A percentile compares a stretch with the other conserved stretches of the same genome.
Evolutionary conservation across 2,888 invertebrate genomes (phyloP).

Genomic region (Drosophila tripunctata): DNA sequence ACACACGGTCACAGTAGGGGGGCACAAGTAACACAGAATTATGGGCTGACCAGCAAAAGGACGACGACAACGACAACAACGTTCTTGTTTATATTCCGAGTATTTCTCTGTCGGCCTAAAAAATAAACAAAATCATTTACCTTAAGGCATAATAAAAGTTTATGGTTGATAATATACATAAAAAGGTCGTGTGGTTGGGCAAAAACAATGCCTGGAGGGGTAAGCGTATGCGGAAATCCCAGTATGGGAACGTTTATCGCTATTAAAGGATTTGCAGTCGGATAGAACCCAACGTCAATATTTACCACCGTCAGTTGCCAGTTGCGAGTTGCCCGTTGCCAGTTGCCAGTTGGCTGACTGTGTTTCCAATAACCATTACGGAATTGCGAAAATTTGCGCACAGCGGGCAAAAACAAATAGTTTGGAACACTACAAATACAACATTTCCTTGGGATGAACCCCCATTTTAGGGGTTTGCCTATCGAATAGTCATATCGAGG

Average conservation of each 20-base stretch:
- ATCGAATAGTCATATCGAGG: slow-evolving; percentile 49
- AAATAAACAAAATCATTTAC: slow-evolving; percentile 81
- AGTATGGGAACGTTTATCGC: slow-evolving; percentile 49
- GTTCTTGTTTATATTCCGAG: slow-evolving; percentile 28
- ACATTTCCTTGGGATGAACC: slow-evolving; percentile 57
- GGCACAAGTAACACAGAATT: slow-evolving; percentile 54
- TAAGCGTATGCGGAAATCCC: slow-evolving; percentile 35
- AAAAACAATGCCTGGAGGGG: slow-evolving; percentile 28
- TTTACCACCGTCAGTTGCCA: slow-evolving; percentile 41
- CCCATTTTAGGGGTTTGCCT: slow-evolving; percentile 23
- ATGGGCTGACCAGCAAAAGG: slow-evolving; percentile 45
- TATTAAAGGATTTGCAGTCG: slow-evolving; percentile 53
- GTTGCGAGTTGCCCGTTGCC: background rate
- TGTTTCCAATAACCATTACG: slow-evolving; percentile 74
- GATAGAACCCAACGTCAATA: slow-evolving; percentile 57
- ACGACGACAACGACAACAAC: slow-evolving; percentile 5
- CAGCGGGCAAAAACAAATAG: slow-evolving; percentile 78
- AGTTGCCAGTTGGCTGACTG: slow-evolving; percentile 52
- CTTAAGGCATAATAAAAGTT: slow-evolving; percentile 81
- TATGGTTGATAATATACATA: slow-evolving; percentile 71
- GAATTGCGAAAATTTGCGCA: slow-evolving; percentile 69
- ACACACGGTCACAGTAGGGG: slow-evolving; percentile 2
- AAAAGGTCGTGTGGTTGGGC: slow-evolving; percentile 38
- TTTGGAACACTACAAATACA: slow-evolving; percentile 70
- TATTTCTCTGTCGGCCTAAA: slow-evolving; percentile 51